Percentiles rank a stretch among this genome's conserved stretches.
These are phyloP conservation scores for Pseudachorutes palmiensis DNA, from an alignment of 1,140 invertebrate species.

Conservation along the genomic window DNA sequence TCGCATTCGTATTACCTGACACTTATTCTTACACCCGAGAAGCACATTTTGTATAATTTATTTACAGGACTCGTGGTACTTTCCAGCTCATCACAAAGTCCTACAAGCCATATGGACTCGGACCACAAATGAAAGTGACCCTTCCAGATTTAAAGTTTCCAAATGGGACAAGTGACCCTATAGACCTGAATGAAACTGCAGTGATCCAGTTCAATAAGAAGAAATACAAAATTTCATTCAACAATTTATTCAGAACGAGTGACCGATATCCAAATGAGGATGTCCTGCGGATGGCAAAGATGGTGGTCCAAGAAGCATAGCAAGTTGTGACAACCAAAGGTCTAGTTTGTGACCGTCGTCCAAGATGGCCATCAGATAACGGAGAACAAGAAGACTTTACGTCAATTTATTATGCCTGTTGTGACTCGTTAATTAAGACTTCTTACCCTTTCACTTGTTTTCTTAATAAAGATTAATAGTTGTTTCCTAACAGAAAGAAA, in stretches of 20 bases:
- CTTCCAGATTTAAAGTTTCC: neutral
- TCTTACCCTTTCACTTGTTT: too few relatives aligned
- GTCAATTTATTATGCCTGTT: too few relatives aligned
- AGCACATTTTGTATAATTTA: neutral
- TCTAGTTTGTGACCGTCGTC: too few relatives aligned
- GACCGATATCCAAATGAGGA: neutral
- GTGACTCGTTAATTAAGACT: too few relatives aligned
- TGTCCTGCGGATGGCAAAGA: neutral
- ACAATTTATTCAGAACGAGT: neutral
- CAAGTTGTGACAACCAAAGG: too few relatives aligned
- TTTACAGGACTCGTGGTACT: conserved; percentile 16
- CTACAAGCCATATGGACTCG: conserved; percentile 11
- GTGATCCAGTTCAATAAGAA: neutral
- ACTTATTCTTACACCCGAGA: neutral
- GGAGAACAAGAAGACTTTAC: neutral
- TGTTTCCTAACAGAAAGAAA: too few relatives aligned
- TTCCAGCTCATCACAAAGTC: conserved; percentile 20
- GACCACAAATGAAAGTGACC: conserved; percentile 19
- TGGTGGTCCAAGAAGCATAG: neutral
- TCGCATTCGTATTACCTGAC: neutral
- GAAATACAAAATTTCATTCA: neutral
- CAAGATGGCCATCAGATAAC: too few relatives aligned
- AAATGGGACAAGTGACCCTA: neutral
- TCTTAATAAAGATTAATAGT: too few relatives aligned
- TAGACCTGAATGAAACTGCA: neutral